Evolutionary conservation across 2,888 invertebrate genomes (phyloP).

Genomic region (Oxytorus armatus): DNA sequence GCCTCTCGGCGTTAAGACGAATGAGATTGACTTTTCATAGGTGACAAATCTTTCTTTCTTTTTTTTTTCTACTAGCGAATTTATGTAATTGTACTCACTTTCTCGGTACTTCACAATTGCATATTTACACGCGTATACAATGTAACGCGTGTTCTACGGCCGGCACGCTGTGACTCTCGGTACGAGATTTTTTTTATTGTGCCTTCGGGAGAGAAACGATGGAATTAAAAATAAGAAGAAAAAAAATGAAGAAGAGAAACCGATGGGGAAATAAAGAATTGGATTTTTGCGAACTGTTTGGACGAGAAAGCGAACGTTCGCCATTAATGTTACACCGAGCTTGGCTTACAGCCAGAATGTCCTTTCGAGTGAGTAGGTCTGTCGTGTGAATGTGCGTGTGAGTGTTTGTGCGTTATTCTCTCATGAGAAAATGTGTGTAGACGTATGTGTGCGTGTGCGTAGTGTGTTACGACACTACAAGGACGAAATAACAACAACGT

Average conservation of each 20-base stretch:
- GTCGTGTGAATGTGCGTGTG: slow-evolving; percentile 2
- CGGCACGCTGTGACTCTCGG: slow-evolving; percentile 50
- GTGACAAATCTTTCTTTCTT: slow-evolving; percentile 29
- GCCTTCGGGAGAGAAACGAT: slow-evolving; percentile 56
- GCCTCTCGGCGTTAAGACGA: neutral
- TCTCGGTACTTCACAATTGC: slow-evolving; percentile 26
- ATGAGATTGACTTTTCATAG: slow-evolving; percentile 51
- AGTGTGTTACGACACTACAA: neutral
- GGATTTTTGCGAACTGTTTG: slow-evolving; percentile 8
- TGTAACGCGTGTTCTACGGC: slow-evolving; percentile 20
- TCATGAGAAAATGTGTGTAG: neutral
- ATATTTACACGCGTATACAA: neutral
- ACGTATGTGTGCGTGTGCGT: slow-evolving; percentile 3
- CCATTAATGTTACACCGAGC: slow-evolving; percentile 5
- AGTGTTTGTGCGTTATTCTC: slow-evolving; percentile 9
- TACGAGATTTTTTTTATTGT: slow-evolving; percentile 61
- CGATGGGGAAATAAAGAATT: neutral
- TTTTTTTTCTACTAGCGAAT: neutral
- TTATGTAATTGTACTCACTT: neutral
- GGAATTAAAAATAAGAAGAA: neutral
- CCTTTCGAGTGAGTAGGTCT: slow-evolving; percentile 2
- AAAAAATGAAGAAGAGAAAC: neutral
- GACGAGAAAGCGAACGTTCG: neutral
- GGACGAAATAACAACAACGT: neutral
- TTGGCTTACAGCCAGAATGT: slow-evolving; percentile 6